A percentile compares a stretch with the other conserved stretches of the same genome.
Evolutionary conservation across 2,888 invertebrate species (phyloP).

Genomic region (Xanthia icteritia): DNA sequence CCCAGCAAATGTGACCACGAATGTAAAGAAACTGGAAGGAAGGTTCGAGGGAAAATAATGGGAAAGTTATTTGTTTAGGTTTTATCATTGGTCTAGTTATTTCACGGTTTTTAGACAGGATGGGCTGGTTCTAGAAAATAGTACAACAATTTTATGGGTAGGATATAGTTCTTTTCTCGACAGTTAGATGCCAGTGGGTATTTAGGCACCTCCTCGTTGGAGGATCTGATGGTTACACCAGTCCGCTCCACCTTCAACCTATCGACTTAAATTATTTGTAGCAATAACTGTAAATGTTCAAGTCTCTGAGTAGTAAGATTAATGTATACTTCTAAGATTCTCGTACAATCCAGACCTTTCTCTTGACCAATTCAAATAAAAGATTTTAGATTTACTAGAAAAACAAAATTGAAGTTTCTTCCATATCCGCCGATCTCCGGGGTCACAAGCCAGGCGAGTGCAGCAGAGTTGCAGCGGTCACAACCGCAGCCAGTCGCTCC

Average conservation of each 20-base stretch:
- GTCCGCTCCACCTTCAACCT: background rate
- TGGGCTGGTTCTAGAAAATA: background rate
- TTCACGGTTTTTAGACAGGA: background rate
- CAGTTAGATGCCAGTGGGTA: background rate
- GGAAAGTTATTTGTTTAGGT: conserved; percentile 25
- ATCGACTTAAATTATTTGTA: background rate
- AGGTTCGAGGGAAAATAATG: conserved; percentile 15
- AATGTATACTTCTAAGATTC: background rate
- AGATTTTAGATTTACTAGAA: background rate
- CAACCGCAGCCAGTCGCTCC: conserved; percentile 74
- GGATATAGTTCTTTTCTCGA: background rate
- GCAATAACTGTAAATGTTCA: no score
- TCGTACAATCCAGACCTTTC: background rate
- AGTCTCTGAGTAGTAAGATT: background rate
- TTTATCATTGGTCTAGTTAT: conserved; percentile 23
- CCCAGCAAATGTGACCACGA: conserved; percentile 70
- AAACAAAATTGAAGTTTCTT: conserved; percentile 30
- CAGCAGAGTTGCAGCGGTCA: conserved; percentile 65
- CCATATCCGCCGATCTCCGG: conserved; percentile 37
- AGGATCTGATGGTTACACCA: background rate
- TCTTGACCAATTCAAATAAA: background rate
- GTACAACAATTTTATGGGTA: background rate
- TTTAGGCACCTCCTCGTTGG: background rate
- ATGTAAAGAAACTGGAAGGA: conserved; percentile 68
- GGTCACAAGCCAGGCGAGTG: conserved; percentile 29